These are phyloP conservation scores for Acanthochromis polyacanthus DNA, from an alignment of 2,113 vertebrate genomes.

Conservation along the genomic window DNA sequence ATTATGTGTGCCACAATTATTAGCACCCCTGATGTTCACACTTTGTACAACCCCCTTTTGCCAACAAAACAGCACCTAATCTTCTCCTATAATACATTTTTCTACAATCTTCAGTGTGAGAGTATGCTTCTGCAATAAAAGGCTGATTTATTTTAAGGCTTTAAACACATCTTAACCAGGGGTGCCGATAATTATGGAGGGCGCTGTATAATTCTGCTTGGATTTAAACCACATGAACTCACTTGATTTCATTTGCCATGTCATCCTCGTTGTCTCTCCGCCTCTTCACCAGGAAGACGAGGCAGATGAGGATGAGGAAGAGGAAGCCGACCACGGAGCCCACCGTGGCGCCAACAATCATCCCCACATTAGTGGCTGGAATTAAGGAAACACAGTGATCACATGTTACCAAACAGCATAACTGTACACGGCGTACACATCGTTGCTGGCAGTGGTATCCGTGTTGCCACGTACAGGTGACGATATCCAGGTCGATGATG, in stretches of 20 bases:
- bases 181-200: no score
- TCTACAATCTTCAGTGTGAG: no score
- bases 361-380: slow-evolving; percentile 78
- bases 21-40: no score
- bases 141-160: no score
- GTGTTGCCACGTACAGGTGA: slow-evolving; percentile 82
- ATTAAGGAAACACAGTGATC: neutral
- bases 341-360: slow-evolving; percentile 88
- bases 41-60: no score
- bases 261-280: slow-evolving; percentile 86
- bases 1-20: no score
- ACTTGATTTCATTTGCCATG: slow-evolving; percentile 93
- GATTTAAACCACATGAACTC: slow-evolving; percentile 52
- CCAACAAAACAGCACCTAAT: no score
- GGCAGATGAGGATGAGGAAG: slow-evolving; percentile 79
- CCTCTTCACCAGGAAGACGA: slow-evolving; percentile 78
- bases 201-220: neutral
- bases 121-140: no score
- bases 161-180: no score
- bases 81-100: no score
- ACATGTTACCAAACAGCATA: neutral
- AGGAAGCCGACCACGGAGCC: slow-evolving; percentile 85
- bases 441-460: no score
- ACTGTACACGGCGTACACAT: no score
- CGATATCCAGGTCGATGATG: slow-evolving; percentile 87